Base-by-base conservation (phyloP, 2,797 vertebrate species). In the Cossypha polioptera region DNA sequence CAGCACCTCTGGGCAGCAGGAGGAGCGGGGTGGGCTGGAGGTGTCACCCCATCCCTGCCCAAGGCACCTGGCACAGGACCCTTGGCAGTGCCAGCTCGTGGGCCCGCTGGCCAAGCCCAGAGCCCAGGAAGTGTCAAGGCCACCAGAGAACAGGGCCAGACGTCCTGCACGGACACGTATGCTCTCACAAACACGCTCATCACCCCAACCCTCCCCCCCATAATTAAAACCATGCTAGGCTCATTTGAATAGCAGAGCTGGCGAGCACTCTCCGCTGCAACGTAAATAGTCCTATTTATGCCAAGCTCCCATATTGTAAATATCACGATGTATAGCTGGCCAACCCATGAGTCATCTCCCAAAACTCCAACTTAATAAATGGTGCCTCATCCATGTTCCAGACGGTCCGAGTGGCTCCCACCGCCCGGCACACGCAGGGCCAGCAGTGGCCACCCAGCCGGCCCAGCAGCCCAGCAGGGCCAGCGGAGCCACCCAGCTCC, bases 261-360 rank as follows among this genome's bases (percentile, higher is more conserved):
- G 97, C 97, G 95, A 96, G 92, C 62, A 66, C 94, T 95, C 96
- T 65, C 77, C 95, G 5, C 96, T 96, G 96, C 97, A 97, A 97
- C 93, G 96, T 97, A 97, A 97, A 97, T 88, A 97, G 97, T 97
- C 97, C 96, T 98, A 96, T 97, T 97, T 97, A 97, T 97, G 97
- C 98, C 98, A 98, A 97, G 97, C 97, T 95, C 96, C 96, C 95
- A 96, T 96, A 96, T 96, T 96, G 97, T 98, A 98, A 98, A 98
- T 97, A 98, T 97, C 98, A 95, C 96, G 88, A 97, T 9, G 86
- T 96, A 97, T 92, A 96, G 95, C 87, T 50, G 96, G 98, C 97
- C 98, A 98, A 96, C 74, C 62, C 93, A 94, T 97, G 97, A 98
- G 96, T 98, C 98, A 98, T 96, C 96, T 97, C 97, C 97, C 97